Evolutionary conservation across 2,797 vertebrate genomes (phyloP).

Genomic region (Paramormyrops hopkinsi): DNA sequence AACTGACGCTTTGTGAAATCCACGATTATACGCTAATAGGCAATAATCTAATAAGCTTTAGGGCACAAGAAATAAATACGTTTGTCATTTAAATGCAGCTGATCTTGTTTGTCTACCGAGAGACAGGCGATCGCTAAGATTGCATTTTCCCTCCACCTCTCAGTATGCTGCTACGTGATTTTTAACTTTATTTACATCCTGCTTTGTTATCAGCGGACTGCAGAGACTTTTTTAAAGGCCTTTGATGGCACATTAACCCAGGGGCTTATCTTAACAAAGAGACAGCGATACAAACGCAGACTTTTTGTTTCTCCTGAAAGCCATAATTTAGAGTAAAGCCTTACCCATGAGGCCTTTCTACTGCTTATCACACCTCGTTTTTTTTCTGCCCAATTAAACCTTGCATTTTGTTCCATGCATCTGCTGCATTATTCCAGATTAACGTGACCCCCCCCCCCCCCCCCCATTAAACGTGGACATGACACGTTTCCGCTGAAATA

Average conservation of each 20-base stretch:
- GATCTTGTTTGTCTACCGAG: neutral
- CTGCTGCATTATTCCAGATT: constrained; percentile 15
- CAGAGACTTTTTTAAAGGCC: constrained; percentile 38
- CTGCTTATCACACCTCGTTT: constrained; percentile 14
- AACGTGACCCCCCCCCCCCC: neutral
- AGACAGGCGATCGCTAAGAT: neutral
- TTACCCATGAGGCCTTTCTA: constrained; percentile 28
- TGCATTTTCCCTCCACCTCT: neutral
- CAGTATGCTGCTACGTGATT: neutral
- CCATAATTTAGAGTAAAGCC: constrained; percentile 38
- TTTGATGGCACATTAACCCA: constrained; percentile 38
- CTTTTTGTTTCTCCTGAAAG: constrained; percentile 27
- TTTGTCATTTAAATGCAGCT: neutral
- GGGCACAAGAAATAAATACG: neutral
- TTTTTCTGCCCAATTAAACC: constrained; percentile 27
- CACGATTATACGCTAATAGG: neutral
- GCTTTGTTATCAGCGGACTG: constrained; percentile 40
- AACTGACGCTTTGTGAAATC: neutral
- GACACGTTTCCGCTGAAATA: constrained; percentile 22
- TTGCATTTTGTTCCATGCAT: constrained; percentile 9
- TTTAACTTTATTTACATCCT: constrained; percentile 37
- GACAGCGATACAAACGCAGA: constrained; percentile 30
- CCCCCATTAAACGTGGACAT: constrained; percentile 23
- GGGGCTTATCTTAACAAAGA: constrained; percentile 33
- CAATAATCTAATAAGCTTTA: neutral